Base-by-base conservation (phyloP, 2,888 invertebrate genomes). In the Cyclophora albipunctata region DNA sequence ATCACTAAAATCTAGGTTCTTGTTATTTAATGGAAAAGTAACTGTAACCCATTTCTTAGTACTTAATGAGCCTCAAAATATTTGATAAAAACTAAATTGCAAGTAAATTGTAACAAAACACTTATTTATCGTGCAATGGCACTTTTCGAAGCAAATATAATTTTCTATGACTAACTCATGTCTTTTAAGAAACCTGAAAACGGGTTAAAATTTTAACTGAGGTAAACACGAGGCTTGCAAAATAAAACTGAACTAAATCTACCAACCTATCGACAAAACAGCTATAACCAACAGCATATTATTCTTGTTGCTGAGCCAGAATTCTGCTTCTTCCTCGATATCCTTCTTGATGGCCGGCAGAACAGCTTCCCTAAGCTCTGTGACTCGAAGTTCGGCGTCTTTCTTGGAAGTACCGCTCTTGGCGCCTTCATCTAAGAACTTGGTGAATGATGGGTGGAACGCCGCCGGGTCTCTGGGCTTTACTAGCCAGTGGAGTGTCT, bases 391-490 rank as follows among this genome's bases (percentile, higher is more conserved):
- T 35, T 90, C 90, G 0, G 91, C 77, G 35, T 94, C 91, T 70
- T 96, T 96, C 77, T 96, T 96, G 47, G 92, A 93, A 7, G 90
- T 90, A 6, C 93, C 91, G 67, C 92, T 92, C 37, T 89, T 85
- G 57, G 95, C 91, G 0, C 97, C 97, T 54, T 91, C 89, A 58
- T 93, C 91, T 7, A 98, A 85, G 63, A 93, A 91, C 42, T 92
- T 90, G 2, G 95, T 91, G 47, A 96, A 91, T 52, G 89, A 90
- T 0, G 97, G 97, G 80, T 96, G 96, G 73, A 98, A 97, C 57
- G 94, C 93, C 47, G 91, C 90, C 0, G 92, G 90, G 70, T 96
- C 94, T 43, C 94, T 93, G 1, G 97, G 95, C 45, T 94, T 93
- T 7, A 98, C 91, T 34, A 98, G 85, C 92, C 98, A 98, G 53